These are phyloP conservation scores for Myrmecobius fasciatus DNA, from an alignment of 2,113 vertebrate species.

Conservation along the genomic window DNA sequence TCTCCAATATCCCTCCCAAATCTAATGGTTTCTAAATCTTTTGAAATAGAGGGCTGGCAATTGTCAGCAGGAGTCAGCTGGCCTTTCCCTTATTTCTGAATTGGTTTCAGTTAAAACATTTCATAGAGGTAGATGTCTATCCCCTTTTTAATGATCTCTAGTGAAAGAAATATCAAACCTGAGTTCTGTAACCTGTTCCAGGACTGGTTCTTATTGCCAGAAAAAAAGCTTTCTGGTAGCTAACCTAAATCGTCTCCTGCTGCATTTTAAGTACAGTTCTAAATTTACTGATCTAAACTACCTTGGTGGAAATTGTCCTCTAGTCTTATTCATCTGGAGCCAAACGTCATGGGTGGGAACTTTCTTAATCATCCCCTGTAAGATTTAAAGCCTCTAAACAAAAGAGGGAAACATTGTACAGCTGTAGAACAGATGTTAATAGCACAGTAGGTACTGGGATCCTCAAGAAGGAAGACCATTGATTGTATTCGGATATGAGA, in stretches of 20 bases:
- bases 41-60: neutral
- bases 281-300: constrained; percentile 43
- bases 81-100: neutral
- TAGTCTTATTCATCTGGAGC: constrained; percentile 9
- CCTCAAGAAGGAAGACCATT: constrained; percentile 47
- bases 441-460: constrained; percentile 6
- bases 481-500: constrained; percentile 14
- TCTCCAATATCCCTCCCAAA: neutral
- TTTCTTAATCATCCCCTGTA: constrained; percentile 45
- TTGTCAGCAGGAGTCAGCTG: neutral
- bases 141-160: neutral
- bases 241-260: constrained; percentile 8
- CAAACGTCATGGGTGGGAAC: constrained; percentile 44
- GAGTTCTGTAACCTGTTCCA: constrained; percentile 4
- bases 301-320: constrained; percentile 37
- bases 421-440: constrained; percentile 27
- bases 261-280: constrained; percentile 25
- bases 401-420: constrained; percentile 27
- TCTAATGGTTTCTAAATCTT: neutral
- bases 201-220: neutral
- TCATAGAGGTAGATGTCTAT: constrained; percentile 7
- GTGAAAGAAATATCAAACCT: constrained; percentile 38
- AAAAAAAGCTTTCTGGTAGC: constrained; percentile 14
- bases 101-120: constrained; percentile 22
- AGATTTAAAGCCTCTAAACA: constrained; percentile 32